Evolutionary conservation across 2,888 invertebrate genomes (phyloP).

Genomic region (Stenolophus ochropezus): DNA sequence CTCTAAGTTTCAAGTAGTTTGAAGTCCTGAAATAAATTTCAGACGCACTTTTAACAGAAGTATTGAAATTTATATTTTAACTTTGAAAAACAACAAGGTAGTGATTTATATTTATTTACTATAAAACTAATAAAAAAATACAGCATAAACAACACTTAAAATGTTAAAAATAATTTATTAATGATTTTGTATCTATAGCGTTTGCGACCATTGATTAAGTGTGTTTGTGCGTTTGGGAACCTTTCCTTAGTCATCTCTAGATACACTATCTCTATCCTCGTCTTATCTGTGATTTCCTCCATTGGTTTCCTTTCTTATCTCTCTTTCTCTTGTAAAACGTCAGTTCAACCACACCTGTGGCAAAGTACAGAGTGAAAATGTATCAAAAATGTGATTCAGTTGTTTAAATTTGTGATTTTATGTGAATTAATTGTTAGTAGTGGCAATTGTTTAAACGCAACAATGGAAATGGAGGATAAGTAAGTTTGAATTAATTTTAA

Average conservation of each 20-base stretch:
- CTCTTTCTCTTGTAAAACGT: background rate
- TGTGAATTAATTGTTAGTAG: background rate
- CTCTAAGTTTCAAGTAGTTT: too few species aligned
- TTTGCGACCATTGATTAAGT: background rate
- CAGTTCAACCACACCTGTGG: conserved; percentile 7
- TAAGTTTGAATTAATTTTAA: background rate
- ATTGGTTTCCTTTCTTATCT: background rate
- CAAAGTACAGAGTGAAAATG: background rate
- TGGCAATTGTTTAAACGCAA: background rate
- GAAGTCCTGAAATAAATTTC: too few species aligned
- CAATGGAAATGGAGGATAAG: conserved; percentile 10
- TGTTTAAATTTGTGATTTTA: background rate
- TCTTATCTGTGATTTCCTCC: background rate
- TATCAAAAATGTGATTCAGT: background rate
- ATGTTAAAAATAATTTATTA: too few species aligned
- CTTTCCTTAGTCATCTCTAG: background rate
- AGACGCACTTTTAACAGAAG: too few species aligned
- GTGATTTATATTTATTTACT: too few species aligned
- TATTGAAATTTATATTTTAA: too few species aligned
- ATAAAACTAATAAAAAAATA: too few species aligned
- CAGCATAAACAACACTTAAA: too few species aligned
- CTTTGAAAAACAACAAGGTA: too few species aligned
- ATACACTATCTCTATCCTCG: background rate
- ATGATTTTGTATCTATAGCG: background rate
- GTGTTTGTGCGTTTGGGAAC: background rate